Percentiles rank a stretch among this genome's conserved stretches.
phyloP scores from a whole-genome alignment of 2,797 vertebrate genomes.

The Chelmon rostratus region DNA sequence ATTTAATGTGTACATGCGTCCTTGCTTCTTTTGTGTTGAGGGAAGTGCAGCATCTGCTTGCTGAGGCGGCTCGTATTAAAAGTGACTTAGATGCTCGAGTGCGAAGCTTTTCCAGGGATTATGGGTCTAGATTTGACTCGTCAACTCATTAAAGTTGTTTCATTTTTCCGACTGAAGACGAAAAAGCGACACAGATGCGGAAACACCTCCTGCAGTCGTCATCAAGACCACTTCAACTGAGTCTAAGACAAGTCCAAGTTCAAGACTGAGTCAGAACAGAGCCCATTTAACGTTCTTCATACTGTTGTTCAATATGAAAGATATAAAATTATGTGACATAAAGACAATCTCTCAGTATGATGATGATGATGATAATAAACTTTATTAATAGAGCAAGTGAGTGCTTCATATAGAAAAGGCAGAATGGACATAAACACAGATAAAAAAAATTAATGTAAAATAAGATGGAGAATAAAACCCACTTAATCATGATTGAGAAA shows the following conservation, averaged over 20 bases:
- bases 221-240: neutral
- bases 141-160: neutral
- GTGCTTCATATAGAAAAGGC: too few relatives aligned
- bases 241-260: neutral
- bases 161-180: neutral
- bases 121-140: neutral
- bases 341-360: neutral
- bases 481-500: too few relatives aligned
- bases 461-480: too few relatives aligned
- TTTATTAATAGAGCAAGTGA: too few relatives aligned
- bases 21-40: conserved; percentile 62
- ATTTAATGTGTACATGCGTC: conserved; percentile 85
- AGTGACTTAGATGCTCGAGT: neutral
- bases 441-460: too few relatives aligned
- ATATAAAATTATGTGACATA: neutral
- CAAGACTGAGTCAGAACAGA: too few relatives aligned
- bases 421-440: too few relatives aligned
- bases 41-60: neutral
- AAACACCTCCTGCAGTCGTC: neutral
- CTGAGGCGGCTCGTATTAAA: conserved; percentile 4
- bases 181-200: neutral
- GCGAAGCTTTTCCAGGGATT: neutral
- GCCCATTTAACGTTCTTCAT: too few relatives aligned
- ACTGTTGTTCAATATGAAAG: neutral
- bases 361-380: too few relatives aligned